These are phyloP conservation scores for Ennomos erosarius DNA, from an alignment of 2,888 invertebrate species.

Conservation along the genomic window DNA sequence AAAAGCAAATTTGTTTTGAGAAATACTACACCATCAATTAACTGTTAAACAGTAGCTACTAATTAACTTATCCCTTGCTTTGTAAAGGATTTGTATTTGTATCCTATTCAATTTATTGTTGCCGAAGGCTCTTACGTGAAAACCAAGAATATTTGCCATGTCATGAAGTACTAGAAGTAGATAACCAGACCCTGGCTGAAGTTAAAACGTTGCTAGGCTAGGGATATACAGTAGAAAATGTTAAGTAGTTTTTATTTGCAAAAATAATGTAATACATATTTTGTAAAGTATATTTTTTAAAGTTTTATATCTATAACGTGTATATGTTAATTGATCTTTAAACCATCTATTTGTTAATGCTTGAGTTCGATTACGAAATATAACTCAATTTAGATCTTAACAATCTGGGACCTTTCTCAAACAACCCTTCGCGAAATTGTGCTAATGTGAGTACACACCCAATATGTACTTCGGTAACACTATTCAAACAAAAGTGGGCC, in stretches of 20 bases:
- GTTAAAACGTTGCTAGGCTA: no score
- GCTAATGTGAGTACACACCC: conserved; percentile 70
- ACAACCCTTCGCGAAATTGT: conserved; percentile 69
- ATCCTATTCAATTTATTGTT: background rate
- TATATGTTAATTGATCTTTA: background rate
- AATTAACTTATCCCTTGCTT: conserved; percentile 41
- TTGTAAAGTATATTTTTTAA: no score
- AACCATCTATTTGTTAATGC: conserved; percentile 37
- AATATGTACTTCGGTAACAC: conserved; percentile 65
- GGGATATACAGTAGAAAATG: no score
- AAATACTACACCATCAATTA: conserved; percentile 62
- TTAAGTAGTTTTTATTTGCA: no score
- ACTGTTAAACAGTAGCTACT: conserved; percentile 41
- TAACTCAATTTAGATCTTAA: conserved; percentile 52
- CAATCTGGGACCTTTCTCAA: conserved; percentile 69
- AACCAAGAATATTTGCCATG: no score
- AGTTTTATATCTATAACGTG: no score
- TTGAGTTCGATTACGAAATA: conserved; percentile 51
- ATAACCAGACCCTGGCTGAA: no score
- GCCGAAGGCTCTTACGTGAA: no score
- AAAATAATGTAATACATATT: no score
- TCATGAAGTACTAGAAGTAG: no score
- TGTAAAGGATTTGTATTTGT: conserved; percentile 4
- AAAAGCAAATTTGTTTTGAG: conserved; percentile 47
- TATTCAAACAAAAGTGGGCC: conserved; percentile 79